Evolutionary conservation across 2,113 vertebrate genomes (phyloP).

Genomic region (Nothoprocta pentlandii): DNA sequence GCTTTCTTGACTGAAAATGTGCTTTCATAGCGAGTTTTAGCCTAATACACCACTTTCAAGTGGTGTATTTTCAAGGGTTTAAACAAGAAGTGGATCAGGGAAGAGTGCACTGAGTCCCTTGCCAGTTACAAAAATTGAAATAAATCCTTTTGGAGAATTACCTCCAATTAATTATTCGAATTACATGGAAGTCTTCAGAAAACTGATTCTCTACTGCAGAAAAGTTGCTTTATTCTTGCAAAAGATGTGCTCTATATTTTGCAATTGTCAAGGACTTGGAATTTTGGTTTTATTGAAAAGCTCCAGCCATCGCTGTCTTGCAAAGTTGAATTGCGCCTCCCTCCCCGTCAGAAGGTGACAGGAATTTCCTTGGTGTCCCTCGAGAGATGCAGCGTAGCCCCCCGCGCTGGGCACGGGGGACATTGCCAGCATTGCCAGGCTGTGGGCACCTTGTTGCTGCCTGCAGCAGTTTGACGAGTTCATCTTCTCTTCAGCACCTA

Average conservation of each 20-base stretch:
- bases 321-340: neutral
- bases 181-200: neutral
- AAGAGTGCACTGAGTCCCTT: neutral
- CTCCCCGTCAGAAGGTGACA: rapidly evolving
- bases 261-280: neutral
- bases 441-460: neutral
- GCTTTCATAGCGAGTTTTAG: neutral
- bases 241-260: neutral
- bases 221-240: neutral
- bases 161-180: neutral
- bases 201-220: neutral
- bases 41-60: neutral
- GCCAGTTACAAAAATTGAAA: neutral
- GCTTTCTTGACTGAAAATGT: neutral
- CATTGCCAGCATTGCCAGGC: neutral
- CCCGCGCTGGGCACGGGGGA: rapidly evolving
- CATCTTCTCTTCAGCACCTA: slow-evolving; percentile 29
- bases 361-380: neutral
- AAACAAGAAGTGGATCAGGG: neutral
- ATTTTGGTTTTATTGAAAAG: neutral
- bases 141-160: neutral
- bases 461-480: slow-evolving; percentile 15
- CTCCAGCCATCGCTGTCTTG: neutral
- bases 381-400: neutral
- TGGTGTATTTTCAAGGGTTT: neutral